These are phyloP conservation scores for Hirundo rustica DNA, from an alignment of 2,797 vertebrate species.

Conservation along the genomic window DNA sequence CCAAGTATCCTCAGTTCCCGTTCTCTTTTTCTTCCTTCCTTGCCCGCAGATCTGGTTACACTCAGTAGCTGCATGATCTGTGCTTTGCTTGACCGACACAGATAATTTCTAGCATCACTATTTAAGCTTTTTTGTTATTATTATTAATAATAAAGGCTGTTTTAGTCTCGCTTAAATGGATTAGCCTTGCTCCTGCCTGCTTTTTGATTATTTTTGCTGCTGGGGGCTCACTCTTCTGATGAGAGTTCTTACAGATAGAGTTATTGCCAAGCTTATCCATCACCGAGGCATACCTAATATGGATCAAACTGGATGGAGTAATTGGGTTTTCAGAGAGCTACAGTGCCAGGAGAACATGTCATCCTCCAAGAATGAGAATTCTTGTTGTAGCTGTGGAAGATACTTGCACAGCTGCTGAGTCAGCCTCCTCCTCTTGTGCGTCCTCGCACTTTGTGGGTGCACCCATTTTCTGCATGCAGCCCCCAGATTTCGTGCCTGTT, in stretches of 20 bases:
- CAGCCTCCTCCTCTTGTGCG: background rate
- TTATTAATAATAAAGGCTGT: constrained; percentile 52
- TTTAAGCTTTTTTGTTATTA: constrained; percentile 60
- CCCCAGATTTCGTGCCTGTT: background rate
- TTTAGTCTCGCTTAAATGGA: constrained; percentile 60
- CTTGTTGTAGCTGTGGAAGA: background rate
- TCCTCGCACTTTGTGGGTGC: background rate
- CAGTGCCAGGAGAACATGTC: background rate
- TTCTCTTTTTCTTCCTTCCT: background rate
- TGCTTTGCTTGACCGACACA: constrained; percentile 40
- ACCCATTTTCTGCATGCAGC: background rate
- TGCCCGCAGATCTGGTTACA: background rate
- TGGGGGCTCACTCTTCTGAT: constrained; percentile 32
- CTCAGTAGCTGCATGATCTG: background rate
- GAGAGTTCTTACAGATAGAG: constrained; percentile 41
- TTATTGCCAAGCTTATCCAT: constrained; percentile 37
- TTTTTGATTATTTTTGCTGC: constrained; percentile 66
- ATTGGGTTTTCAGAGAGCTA: constrained; percentile 46
- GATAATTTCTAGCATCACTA: constrained; percentile 55
- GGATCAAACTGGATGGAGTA: constrained; percentile 23
- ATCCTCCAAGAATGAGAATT: constrained; percentile 6
- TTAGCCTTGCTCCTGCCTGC: constrained; percentile 57
- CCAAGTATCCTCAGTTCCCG: background rate
- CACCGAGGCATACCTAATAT: constrained; percentile 66
- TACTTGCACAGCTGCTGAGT: background rate